These are phyloP conservation scores for Erannis defoliaria DNA, from an alignment of 2,888 invertebrate genomes.

Conservation along the genomic window DNA sequence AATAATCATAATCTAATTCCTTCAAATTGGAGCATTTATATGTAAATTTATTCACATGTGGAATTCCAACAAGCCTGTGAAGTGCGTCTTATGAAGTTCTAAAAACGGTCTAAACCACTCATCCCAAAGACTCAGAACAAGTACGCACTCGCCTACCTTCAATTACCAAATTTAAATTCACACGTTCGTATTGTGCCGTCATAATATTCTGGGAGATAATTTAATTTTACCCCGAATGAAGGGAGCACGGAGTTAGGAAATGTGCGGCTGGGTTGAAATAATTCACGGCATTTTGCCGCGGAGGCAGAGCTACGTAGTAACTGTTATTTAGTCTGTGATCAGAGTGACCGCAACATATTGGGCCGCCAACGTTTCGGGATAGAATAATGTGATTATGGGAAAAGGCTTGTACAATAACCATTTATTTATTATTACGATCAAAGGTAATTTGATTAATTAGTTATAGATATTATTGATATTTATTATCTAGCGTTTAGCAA, in stretches of 20 bases:
- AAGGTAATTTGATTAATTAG: neutral
- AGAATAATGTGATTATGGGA: neutral
- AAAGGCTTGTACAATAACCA: neutral
- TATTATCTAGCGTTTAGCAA: no score
- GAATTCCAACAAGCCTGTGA: slow-evolving; percentile 6
- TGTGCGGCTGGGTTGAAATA: slow-evolving; percentile 25
- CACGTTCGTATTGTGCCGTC: slow-evolving; percentile 35
- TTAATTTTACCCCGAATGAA: slow-evolving; percentile 27
- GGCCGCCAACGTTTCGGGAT: neutral
- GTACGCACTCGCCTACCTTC: slow-evolving; percentile 3
- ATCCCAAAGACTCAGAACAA: slow-evolving; percentile 11
- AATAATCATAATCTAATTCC: slow-evolving; percentile 16
- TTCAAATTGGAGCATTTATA: slow-evolving; percentile 18
- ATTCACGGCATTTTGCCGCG: slow-evolving; percentile 7
- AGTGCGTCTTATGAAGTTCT: slow-evolving; percentile 18
- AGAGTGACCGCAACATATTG: slow-evolving; percentile 7
- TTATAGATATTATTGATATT: no score
- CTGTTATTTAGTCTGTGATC: no score
- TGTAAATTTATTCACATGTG: slow-evolving; percentile 31
- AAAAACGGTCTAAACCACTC: slow-evolving; percentile 16
- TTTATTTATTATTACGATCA: neutral
- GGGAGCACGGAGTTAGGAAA: slow-evolving; percentile 19
- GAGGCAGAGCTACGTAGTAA: neutral
- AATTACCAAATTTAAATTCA: slow-evolving; percentile 40
- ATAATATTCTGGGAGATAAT: slow-evolving; percentile 33